These are phyloP conservation scores for Gallirallus australis DNA, from an alignment of 2,797 vertebrate genomes.

Conservation along the genomic window DNA sequence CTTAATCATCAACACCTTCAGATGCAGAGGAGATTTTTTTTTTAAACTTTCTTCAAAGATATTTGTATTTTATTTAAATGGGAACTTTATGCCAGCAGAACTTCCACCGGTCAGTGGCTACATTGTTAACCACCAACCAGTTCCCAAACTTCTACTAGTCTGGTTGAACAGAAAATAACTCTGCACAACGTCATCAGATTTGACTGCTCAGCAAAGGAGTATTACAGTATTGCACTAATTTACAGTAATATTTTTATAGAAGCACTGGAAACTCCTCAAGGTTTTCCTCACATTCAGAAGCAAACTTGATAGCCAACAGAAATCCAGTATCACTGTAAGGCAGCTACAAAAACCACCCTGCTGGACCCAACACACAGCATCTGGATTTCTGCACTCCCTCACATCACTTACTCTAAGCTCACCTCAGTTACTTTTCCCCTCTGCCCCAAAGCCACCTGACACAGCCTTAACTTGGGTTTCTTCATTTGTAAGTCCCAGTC, in stretches of 20 bases:
- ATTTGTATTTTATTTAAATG: not conserved
- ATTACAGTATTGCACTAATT: not conserved
- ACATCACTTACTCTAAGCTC: not conserved
- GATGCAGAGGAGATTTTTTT: not conserved
- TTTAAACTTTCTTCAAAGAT: not conserved
- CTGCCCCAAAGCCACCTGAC: not conserved
- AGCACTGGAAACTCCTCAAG: not conserved
- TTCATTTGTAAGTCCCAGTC: not conserved
- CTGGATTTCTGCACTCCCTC: not conserved
- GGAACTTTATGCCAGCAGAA: not conserved
- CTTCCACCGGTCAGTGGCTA: not conserved
- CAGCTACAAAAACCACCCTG: not conserved
- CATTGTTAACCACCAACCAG: not conserved
- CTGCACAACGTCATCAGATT: not conserved
- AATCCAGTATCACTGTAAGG: not conserved
- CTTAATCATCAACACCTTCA: constrained; percentile 83
- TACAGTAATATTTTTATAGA: not conserved
- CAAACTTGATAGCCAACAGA: not conserved
- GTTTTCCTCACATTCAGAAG: not conserved
- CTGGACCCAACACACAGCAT: not conserved
- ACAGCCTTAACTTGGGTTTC: not conserved
- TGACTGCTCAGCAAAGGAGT: not conserved
- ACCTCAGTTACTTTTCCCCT: not conserved
- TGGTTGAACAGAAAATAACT: not conserved
- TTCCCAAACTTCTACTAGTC: fast-evolving